phyloP scores from a whole-genome alignment of 1,140 invertebrate species.

The Homarus americanus region DNA sequence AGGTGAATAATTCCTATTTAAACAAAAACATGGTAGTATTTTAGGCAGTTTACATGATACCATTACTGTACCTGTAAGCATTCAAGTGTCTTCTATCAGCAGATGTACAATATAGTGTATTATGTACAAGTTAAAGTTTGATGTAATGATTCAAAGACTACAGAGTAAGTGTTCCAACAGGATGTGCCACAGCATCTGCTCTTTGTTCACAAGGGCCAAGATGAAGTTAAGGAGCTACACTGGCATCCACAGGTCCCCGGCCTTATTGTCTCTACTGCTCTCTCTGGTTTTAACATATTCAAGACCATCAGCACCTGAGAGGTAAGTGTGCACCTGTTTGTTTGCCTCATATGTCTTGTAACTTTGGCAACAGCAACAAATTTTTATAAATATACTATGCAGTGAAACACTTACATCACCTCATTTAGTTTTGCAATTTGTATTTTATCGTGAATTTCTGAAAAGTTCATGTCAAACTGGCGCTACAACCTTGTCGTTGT shows the following conservation, averaged over 20 bases:
- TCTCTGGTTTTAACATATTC: constrained; percentile 97
- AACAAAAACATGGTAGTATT: too few species aligned
- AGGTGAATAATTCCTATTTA: too few species aligned
- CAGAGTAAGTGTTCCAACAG: constrained; percentile 76
- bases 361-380: not conserved
- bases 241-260: constrained; percentile 98
- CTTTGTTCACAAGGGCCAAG: constrained; percentile 99
- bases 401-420: too few species aligned
- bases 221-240: constrained; percentile 98
- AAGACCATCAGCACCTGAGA: constrained; percentile 90
- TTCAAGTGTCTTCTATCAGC: too few species aligned
- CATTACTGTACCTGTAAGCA: too few species aligned
- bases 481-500: too few species aligned
- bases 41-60: too few species aligned
- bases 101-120: too few species aligned
- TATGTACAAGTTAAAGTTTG: not conserved
- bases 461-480: too few species aligned
- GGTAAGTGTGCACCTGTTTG: not conserved
- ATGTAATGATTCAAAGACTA: not conserved
- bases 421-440: too few species aligned
- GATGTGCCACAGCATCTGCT: constrained; percentile 95
- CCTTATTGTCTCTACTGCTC: constrained; percentile 94
- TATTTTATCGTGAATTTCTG: too few species aligned
- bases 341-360: too few species aligned
- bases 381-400: not conserved